Conservation (phyloP, 2,888 invertebrate genomes). For the Ryuthela nishihirai region DNA sequence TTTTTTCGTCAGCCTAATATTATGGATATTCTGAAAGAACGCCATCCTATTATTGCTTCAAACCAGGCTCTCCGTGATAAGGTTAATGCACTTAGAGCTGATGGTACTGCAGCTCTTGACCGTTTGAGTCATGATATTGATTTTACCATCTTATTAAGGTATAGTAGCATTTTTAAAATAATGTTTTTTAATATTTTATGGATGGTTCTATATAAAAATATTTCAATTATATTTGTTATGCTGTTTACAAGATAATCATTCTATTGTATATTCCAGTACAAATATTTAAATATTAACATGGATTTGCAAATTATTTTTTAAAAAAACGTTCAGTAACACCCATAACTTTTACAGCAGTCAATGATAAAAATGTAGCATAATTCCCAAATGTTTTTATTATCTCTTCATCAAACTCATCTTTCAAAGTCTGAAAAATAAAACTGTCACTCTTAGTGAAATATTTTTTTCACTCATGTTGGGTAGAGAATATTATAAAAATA, state of each 20-base stretch:
- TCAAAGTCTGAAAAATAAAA: no score
- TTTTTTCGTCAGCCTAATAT: slow-evolving; percentile 92
- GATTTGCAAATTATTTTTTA: neutral
- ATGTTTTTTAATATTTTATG: neutral
- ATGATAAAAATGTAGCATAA: no score
- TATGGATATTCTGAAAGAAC: slow-evolving; percentile 80
- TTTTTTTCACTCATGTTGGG: no score
- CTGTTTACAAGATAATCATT: slow-evolving; percentile 1
- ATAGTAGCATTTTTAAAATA: neutral
- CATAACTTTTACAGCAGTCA: no score
- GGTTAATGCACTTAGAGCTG: slow-evolving; percentile 78
- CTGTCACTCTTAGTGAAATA: no score
- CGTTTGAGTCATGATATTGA: slow-evolving; percentile 88
- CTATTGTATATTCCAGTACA: neutral
- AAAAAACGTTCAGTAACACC: no score
- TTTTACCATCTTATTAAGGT: slow-evolving; percentile 81
- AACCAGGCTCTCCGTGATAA: slow-evolving; percentile 76
- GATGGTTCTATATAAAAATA: neutral
- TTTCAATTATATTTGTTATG: neutral
- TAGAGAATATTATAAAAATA: no score
- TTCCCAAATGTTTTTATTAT: no score
- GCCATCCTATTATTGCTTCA: slow-evolving; percentile 65
- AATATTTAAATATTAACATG: neutral
- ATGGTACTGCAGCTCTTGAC: slow-evolving; percentile 79
- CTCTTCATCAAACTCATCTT: no score